Evolutionary conservation across 2,797 vertebrate genomes (phyloP).

Genomic region (Numenius phaeopus): DNA sequence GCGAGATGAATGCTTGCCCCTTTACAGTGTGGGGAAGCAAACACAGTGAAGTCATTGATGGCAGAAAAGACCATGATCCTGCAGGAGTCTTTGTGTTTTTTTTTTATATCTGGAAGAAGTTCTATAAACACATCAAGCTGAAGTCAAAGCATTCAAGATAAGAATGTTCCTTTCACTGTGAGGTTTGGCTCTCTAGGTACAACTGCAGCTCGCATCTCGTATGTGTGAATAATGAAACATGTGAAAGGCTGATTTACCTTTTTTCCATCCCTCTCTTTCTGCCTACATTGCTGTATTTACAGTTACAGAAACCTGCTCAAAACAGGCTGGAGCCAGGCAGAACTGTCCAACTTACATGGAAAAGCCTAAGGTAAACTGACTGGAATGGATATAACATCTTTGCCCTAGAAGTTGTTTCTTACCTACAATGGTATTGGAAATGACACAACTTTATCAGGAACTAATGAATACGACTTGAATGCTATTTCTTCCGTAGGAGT

Average conservation of each 20-base stretch:
- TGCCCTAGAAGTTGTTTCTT: background rate
- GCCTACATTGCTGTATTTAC: background rate
- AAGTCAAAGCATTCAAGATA: background rate
- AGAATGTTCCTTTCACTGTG: background rate
- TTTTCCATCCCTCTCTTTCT: background rate
- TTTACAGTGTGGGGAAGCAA: background rate
- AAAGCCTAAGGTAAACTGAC: conserved; percentile 82
- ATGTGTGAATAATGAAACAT: background rate
- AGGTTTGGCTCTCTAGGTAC: background rate
- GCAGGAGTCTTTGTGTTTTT: background rate
- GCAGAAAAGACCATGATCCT: background rate
- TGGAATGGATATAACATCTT: background rate
- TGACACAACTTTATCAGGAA: background rate
- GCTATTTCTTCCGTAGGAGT: background rate
- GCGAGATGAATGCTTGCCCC: background rate
- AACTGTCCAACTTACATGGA: conserved; percentile 60
- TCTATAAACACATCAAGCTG: background rate
- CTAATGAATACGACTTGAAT: background rate
- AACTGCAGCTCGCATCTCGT: background rate
- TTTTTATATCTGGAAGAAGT: background rate
- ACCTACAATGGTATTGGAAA: background rate
- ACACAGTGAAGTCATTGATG: background rate
- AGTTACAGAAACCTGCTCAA: conserved; percentile 74
- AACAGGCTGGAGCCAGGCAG: conserved; percentile 73
- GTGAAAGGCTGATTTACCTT: background rate